Evolutionary conservation across 2,888 invertebrate species (phyloP).

Genomic region (Cantharis rufa): DNA sequence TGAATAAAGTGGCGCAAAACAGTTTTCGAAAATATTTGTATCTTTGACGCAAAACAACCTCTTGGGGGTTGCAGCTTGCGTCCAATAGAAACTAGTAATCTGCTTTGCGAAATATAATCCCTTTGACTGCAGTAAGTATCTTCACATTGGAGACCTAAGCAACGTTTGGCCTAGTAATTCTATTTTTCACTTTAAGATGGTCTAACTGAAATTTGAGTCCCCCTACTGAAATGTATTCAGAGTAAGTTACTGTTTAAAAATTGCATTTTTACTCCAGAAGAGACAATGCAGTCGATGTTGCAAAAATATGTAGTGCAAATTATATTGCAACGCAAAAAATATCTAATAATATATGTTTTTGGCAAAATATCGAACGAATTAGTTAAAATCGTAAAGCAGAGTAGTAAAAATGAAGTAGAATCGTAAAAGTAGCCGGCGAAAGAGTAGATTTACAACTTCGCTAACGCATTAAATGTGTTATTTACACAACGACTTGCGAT

Average conservation of each 20-base stretch:
- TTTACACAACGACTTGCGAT: constrained; percentile 27
- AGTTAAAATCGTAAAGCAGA: constrained; percentile 24
- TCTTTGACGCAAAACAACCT: not conserved
- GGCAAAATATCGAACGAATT: constrained; percentile 12
- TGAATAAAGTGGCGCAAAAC: no score
- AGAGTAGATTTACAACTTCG: constrained; percentile 31
- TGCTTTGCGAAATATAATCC: not conserved
- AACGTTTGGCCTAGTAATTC: not conserved
- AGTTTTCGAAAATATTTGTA: no score
- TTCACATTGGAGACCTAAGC: not conserved
- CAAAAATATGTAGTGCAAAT: no score
- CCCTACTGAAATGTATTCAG: no score
- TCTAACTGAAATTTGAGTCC: not conserved
- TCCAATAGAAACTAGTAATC: not conserved
- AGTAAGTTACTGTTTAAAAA: no score
- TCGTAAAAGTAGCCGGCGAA: constrained; percentile 32
- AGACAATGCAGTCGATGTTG: no score
- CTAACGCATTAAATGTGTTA: constrained; percentile 32
- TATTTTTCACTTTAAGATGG: not conserved
- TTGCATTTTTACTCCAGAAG: no score
- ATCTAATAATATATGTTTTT: not conserved
- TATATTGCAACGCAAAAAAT: no score
- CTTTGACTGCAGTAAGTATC: not conserved
- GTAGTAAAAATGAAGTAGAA: constrained; percentile 28
- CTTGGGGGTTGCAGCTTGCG: not conserved